Evolutionary conservation across 2,797 vertebrate genomes (phyloP).

Genomic region (Anomalospiza imberbis): DNA sequence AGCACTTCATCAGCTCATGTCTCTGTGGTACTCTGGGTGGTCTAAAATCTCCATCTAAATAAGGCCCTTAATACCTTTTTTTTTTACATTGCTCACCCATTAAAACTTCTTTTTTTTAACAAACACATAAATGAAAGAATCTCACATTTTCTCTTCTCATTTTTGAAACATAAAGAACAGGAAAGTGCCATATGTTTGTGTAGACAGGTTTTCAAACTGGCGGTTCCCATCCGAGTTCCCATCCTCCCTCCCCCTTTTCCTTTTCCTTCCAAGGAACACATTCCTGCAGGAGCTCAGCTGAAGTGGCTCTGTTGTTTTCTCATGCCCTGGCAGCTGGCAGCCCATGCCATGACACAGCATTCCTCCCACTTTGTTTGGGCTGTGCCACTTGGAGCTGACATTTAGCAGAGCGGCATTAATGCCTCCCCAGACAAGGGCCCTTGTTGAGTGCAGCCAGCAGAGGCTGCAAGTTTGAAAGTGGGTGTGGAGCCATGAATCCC

Average conservation of each 20-base stretch:
- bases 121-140: neutral
- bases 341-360: constrained; percentile 35
- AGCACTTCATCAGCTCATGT: neutral
- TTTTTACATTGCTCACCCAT: neutral
- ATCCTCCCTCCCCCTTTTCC: neutral
- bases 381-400: neutral
- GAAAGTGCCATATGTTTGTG: neutral
- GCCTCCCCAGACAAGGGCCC: neutral
- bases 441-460: neutral
- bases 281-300: neutral
- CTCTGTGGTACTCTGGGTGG: neutral
- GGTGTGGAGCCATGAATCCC: neutral
- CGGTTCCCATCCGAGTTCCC: neutral
- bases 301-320: neutral
- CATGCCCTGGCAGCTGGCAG: neutral
- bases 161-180: neutral
- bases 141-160: neutral
- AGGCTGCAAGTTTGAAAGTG: neutral
- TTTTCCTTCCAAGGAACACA: neutral
- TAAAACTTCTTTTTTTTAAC: neutral
- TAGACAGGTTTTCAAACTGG: neutral
- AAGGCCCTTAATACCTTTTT: neutral
- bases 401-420: neutral
- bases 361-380: neutral
- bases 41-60: neutral